Evolutionary conservation across 2,888 invertebrate genomes (phyloP).

Genomic region (Cantharis flavilabris): DNA sequence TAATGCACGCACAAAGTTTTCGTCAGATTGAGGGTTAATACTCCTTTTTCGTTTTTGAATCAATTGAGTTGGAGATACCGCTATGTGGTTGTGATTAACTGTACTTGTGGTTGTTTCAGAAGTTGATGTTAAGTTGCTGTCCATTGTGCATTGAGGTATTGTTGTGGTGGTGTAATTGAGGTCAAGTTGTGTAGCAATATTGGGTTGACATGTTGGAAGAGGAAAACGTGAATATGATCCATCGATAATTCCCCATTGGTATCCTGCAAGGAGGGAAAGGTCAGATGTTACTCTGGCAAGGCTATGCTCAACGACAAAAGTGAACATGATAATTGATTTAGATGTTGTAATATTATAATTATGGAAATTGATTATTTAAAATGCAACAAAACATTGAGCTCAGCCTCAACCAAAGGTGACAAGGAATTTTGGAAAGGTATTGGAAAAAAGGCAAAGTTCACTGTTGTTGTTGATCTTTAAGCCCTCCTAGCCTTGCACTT

Average conservation of each 20-base stretch:
- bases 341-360: neutral
- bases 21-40: constrained; percentile 80
- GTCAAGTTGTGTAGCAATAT: constrained; percentile 54
- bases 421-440: constrained; percentile 23
- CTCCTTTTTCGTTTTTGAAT: constrained; percentile 71
- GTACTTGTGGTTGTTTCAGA: constrained; percentile 9
- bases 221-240: constrained; percentile 75
- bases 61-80: constrained; percentile 54
- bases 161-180: constrained; percentile 42
- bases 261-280: constrained; percentile 61
- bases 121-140: neutral
- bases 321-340: constrained; percentile 43
- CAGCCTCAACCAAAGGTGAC: constrained; percentile 47
- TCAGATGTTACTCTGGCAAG: constrained; percentile 43
- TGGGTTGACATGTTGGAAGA: constrained; percentile 62
- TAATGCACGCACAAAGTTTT: constrained; percentile 79
- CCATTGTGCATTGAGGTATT: constrained; percentile 37
- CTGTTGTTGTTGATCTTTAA: constrained; percentile 49
- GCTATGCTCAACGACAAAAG: constrained; percentile 54
- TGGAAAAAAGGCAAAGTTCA: constrained; percentile 39
- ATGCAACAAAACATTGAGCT: constrained; percentile 46
- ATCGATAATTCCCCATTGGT: constrained; percentile 86
- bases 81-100: constrained; percentile 27
- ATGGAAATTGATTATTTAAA: neutral
- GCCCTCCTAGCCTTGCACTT: constrained; percentile 21